Base-by-base conservation (phyloP, 2,888 invertebrate genomes). In the Acanthosepion lycidas region DNA sequence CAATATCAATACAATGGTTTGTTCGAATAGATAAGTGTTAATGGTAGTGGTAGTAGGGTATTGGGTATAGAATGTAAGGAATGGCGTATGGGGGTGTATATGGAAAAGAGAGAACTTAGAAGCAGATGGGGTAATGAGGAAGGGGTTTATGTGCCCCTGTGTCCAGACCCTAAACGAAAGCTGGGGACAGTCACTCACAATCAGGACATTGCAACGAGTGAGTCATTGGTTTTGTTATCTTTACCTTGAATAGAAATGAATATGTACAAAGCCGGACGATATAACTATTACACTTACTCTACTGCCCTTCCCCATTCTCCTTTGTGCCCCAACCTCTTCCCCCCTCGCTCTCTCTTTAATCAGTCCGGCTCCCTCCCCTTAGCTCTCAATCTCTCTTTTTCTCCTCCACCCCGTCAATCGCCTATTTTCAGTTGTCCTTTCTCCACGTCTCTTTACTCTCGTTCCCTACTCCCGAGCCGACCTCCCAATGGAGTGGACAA, bases 151-250 rank as follows among this genome's bases (percentile, higher is more conserved):
- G n/a, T 78, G n/a, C n/a, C n/a, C 78, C 28, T 78, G n/a, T 78
- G 78, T 78, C 78, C 78, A 78, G 78, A n/a, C 78, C 78, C 78
- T 78, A 78, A 78, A 78, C 78, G 78, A 78, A 78, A 78, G 78
- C n/a, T 78, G 78, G 78, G 78, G 78, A 78, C 78, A 78, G 78
- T 78, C 78, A 78, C 78, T 78, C 78, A 15, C 78, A 78, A 78
- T 78, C 78, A 78, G 78, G 78, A 78, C 78, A 78, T 78, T 78
- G 78, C 78, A 78, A 78, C 78, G 78, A 78, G 78, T 78, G 78
- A 78, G n/a, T 78, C 78, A 78, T 78, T 23, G 78, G 33, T n/a
- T 42, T 78, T 78, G 78, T 78, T 78, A 78, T 78, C 78, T n/a
- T 78, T 33, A 78, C 33, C 78, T n/a, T 15, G n/a, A 78, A 78